Evolutionary conservation across 2,797 vertebrate species (phyloP).

Genomic region (Oreonectes daqikongensis): DNA sequence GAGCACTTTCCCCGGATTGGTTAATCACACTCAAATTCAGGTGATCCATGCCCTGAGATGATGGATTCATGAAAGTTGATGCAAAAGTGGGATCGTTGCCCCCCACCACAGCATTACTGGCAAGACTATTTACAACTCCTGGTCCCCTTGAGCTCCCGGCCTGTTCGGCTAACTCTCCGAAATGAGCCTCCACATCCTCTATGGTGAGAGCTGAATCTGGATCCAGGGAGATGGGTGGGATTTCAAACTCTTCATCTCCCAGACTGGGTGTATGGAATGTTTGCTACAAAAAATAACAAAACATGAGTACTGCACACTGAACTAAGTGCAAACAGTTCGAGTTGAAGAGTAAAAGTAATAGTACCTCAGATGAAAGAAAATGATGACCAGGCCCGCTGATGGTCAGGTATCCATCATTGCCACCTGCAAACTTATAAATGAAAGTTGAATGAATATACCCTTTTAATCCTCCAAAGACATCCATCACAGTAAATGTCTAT

Average conservation of each 20-base stretch:
- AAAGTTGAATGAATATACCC: background rate
- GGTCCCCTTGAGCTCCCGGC: conserved; percentile 74
- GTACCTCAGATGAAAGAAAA: conserved; percentile 91
- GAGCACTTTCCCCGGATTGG: conserved; percentile 70
- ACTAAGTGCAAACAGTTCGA: background rate
- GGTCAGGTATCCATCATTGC: conserved; percentile 88
- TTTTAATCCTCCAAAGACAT: background rate
- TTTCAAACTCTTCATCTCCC: conserved; percentile 94
- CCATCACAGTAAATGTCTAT: background rate
- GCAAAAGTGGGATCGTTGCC: conserved; percentile 79
- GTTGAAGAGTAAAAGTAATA: conserved; percentile 15
- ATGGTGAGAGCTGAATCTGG: conserved; percentile 87
- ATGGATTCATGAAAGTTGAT: conserved; percentile 73
- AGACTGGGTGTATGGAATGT: conserved; percentile 93
- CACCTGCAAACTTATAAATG: conserved; percentile 83
- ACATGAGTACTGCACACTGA: background rate
- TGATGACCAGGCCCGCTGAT: conserved; percentile 86
- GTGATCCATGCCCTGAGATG: conserved; percentile 76
- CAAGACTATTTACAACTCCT: conserved; percentile 42
- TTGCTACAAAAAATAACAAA: conserved; percentile 60
- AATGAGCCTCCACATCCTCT: conserved; percentile 88
- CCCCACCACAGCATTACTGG: conserved; percentile 69
- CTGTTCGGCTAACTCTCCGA: conserved; percentile 83
- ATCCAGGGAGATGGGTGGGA: conserved; percentile 89
- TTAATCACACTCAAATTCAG: conserved; percentile 72